These are phyloP conservation scores for Phodopus roborovskii DNA, from an alignment of 2,113 vertebrate species.

Conservation along the genomic window DNA sequence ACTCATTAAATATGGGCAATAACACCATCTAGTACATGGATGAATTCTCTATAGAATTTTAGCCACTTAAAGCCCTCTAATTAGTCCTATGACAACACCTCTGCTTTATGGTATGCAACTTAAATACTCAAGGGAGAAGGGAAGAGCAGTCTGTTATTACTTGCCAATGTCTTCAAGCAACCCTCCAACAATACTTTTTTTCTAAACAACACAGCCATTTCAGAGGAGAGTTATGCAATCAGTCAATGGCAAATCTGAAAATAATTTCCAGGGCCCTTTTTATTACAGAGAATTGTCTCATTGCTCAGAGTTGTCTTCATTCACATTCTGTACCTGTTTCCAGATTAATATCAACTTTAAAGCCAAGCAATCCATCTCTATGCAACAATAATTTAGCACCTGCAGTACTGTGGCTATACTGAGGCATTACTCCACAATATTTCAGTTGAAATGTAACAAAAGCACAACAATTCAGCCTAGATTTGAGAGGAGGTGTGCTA, in stretches of 20 bases:
- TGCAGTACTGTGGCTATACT: neutral
- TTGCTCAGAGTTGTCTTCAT: constrained; percentile 7
- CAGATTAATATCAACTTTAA: constrained; percentile 42
- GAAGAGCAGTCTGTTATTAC: neutral
- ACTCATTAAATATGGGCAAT: neutral
- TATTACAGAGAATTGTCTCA: neutral
- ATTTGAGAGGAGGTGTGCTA: neutral
- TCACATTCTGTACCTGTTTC: neutral
- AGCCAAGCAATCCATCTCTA: constrained; percentile 1
- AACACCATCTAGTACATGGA: neutral
- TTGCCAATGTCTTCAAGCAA: neutral
- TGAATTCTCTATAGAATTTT: neutral
- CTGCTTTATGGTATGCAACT: neutral
- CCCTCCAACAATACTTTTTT: neutral
- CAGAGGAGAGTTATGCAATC: neutral
- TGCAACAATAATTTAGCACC: constrained; percentile 18
- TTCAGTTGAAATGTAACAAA: constrained; percentile 32
- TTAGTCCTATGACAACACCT: neutral
- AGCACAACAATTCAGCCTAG: neutral
- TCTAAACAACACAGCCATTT: constrained; percentile 11
- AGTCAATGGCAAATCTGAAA: constrained; percentile 23
- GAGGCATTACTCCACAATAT: constrained; percentile 17
- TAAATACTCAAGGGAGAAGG: neutral
- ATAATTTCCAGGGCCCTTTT: constrained; percentile 28
- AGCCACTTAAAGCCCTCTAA: constrained; percentile 21